A percentile compares a stretch with the other conserved stretches of the same genome.
Conservation (phyloP, 2,113 vertebrate genomes). For the Mohoua ochrocephala region DNA sequence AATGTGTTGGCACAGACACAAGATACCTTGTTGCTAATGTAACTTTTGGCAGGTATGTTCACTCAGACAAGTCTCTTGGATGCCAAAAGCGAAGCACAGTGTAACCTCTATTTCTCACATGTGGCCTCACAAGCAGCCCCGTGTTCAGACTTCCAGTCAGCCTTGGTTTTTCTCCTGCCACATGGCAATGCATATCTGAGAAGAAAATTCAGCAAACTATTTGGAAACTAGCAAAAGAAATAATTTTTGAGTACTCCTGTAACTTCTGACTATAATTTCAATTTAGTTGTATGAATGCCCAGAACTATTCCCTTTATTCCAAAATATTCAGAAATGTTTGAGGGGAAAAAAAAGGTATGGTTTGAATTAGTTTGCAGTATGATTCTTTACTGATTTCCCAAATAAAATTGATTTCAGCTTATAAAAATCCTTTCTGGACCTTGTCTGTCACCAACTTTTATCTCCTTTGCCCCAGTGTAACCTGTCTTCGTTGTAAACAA, state of each 20-base stretch:
- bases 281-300: not conserved
- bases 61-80: not conserved
- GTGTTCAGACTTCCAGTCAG: not conserved
- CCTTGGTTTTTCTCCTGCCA: not conserved
- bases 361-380: not conserved
- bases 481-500: slow-evolving; percentile 24
- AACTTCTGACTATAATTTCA: not conserved
- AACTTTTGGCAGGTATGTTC: slow-evolving; percentile 41
- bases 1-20: not conserved
- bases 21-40: slow-evolving; percentile 29
- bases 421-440: slow-evolving; percentile 18
- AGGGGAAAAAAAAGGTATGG: not conserved
- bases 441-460: slow-evolving; percentile 22
- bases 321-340: not conserved
- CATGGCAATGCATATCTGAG: not conserved
- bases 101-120: not conserved
- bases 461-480: slow-evolving; percentile 4
- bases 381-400: not conserved
- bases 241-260: not conserved
- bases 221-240: not conserved
- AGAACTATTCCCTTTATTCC: not conserved
- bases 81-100: not conserved
- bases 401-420: not conserved
- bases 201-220: not conserved
- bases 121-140: not conserved